Evolutionary conservation across 2,888 invertebrate species (phyloP).

Genomic region (Cephus runcator): DNA sequence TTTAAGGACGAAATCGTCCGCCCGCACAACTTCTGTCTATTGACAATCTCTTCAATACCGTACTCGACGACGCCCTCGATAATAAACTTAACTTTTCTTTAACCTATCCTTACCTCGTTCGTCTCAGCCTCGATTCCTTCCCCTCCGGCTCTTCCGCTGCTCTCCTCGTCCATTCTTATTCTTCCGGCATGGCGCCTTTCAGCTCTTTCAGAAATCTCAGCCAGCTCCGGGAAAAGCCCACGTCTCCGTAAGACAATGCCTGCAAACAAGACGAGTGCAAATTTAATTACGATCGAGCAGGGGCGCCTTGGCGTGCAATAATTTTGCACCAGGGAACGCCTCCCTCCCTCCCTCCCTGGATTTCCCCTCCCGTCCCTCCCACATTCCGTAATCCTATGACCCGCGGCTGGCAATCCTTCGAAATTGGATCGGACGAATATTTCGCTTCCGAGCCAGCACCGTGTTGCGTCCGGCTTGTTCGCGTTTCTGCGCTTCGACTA

Average conservation of each 20-base stretch:
- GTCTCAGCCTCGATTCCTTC: no score
- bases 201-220: no score
- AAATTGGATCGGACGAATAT: slow-evolving; percentile 38
- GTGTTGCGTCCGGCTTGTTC: background rate
- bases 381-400: background rate
- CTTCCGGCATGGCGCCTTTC: no score
- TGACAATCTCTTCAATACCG: no score
- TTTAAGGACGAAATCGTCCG: no score
- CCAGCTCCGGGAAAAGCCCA: background rate
- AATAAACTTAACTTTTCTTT: no score
- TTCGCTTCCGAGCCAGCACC: background rate
- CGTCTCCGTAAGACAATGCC: slow-evolving; percentile 9
- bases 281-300: slow-evolving; percentile 20
- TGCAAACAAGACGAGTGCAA: slow-evolving; percentile 11
- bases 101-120: no score
- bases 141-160: no score
- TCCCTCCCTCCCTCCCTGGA: background rate
- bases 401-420: slow-evolving; percentile 4
- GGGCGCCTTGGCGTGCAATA: slow-evolving; percentile 36
- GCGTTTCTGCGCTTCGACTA: slow-evolving; percentile 32
- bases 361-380: slow-evolving; percentile 14
- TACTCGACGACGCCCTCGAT: no score
- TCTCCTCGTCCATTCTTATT: no score
- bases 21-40: no score
- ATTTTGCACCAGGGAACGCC: slow-evolving; percentile 40